Percentiles rank a stretch among this genome's conserved stretches.
phyloP scores from a whole-genome alignment of 2,888 invertebrate species.

The Drosophila gaucha region DNA sequence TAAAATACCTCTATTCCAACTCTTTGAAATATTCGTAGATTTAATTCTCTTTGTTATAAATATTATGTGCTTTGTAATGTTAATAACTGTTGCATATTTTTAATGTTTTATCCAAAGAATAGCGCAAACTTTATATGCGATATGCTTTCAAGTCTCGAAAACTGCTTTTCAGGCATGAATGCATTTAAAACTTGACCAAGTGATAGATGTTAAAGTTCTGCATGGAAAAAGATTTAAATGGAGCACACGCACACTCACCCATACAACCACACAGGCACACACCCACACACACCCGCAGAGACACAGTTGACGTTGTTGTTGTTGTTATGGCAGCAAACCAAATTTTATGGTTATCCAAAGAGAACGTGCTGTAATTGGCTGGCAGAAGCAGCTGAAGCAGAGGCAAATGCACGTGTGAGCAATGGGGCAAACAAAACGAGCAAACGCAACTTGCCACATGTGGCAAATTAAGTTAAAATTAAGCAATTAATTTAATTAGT shows the following conservation, averaged over 20 bases:
- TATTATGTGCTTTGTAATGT: neutral
- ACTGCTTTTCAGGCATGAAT: conserved; percentile 14
- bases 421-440: conserved; percentile 37
- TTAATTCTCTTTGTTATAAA: neutral
- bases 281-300: conserved; percentile 18
- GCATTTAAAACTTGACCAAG: conserved; percentile 8
- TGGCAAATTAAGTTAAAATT: conserved; percentile 81
- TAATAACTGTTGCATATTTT: neutral
- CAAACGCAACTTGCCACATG: conserved; percentile 65
- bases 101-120: neutral
- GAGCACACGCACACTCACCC: neutral
- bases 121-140: neutral
- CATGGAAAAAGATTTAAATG: conserved; percentile 7
- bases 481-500: conserved; percentile 80
- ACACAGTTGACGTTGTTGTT: conserved; percentile 17
- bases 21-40: neutral
- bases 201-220: conserved; percentile 17
- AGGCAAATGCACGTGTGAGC: conserved; percentile 62
- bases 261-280: neutral
- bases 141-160: neutral
- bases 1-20: neutral
- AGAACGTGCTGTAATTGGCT: conserved; percentile 50
- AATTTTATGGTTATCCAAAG: conserved; percentile 61
- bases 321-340: conserved; percentile 53
- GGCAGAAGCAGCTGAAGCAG: conserved; percentile 35